Conservation (phyloP, 2,888 invertebrate species). For the Zootermopsis nevadensis region DNA sequence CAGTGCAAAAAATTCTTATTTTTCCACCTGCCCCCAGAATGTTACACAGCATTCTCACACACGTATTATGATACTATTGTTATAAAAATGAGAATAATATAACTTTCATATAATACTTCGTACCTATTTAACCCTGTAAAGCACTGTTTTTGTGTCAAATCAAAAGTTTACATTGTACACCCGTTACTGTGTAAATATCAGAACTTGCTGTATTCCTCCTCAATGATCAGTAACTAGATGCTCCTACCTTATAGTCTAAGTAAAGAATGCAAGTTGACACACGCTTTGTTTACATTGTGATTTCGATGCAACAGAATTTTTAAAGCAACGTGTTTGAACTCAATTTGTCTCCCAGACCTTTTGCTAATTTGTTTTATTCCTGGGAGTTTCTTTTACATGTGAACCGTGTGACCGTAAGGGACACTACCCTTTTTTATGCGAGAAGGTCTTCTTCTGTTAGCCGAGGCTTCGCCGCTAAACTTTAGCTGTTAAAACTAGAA, state of each 20-base stretch:
- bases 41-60: too few relatives aligned
- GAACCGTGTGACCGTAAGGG: conserved; percentile 24
- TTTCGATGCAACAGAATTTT: not conserved
- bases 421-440: not conserved
- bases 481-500: conserved; percentile 24
- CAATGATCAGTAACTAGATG: too few relatives aligned
- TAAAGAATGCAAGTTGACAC: not conserved
- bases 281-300: not conserved
- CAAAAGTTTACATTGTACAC: too few relatives aligned
- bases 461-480: not conserved
- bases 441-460: not conserved
- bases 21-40: too few relatives aligned
- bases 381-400: not conserved
- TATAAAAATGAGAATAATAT: too few relatives aligned
- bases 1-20: too few relatives aligned
- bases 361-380: not conserved
- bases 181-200: too few relatives aligned
- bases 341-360: not conserved
- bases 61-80: too few relatives aligned
- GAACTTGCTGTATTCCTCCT: too few relatives aligned
- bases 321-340: not conserved
- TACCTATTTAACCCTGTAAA: too few relatives aligned
- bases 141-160: too few relatives aligned
- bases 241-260: not conserved
- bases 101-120: too few relatives aligned